phyloP scores from a whole-genome alignment of 37 sponge, comb jelly and placozoan genomes.

The Eunapius fragilis region DNA sequence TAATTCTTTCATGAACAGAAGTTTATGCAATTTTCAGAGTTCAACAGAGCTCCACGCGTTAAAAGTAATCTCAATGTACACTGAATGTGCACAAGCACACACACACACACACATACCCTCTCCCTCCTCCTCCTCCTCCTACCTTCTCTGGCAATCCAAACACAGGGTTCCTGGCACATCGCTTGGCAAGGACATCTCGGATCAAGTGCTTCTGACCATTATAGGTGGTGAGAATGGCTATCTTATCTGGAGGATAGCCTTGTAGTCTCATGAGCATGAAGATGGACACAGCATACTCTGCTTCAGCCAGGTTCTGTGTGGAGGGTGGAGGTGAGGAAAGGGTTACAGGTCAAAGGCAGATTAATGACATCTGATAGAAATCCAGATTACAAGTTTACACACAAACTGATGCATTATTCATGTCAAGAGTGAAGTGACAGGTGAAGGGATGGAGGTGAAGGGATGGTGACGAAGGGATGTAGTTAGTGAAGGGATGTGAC shows the following conservation, averaged over 20 bases:
- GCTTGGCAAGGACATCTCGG: constrained; percentile 89
- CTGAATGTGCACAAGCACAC: background rate
- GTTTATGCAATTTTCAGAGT: too few relatives aligned
- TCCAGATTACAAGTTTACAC: too few relatives aligned
- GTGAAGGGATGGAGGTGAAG: too few relatives aligned
- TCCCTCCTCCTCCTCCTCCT: background rate
- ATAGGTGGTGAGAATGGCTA: constrained; percentile 99
- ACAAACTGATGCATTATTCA: too few relatives aligned
- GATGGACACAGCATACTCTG: constrained; percentile 93
- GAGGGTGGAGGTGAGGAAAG: background rate
- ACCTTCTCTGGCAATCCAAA: constrained; percentile 93
- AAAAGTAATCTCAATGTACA: too few relatives aligned
- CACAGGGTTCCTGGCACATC: constrained; percentile 95
- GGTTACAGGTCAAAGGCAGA: background rate
- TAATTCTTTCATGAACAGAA: too few relatives aligned
- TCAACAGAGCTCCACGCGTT: too few relatives aligned
- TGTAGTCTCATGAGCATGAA: constrained; percentile 99
- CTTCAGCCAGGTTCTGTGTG: constrained; percentile 93
- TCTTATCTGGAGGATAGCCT: constrained; percentile 95
- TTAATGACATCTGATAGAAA: background rate
- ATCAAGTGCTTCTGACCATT: constrained; percentile 99
- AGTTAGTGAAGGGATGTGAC: background rate
- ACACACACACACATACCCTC: background rate
- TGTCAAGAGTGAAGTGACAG: background rate
- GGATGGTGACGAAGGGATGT: background rate